Base-by-base conservation (phyloP, 2,888 invertebrate species). In the Amphipyra berbera region DNA sequence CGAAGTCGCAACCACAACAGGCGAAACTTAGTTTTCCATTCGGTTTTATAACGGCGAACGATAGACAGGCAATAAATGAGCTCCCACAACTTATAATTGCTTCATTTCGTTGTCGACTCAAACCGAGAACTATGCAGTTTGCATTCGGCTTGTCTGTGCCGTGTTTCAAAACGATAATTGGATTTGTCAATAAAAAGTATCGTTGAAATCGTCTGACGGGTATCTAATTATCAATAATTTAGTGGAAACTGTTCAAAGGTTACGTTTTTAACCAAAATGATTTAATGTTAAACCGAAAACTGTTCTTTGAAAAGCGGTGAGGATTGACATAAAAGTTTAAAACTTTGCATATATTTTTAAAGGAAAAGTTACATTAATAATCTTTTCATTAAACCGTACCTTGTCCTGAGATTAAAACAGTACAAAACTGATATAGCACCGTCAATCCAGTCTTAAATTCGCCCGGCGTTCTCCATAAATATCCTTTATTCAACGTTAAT, bases 41-140 rank as follows among this genome's bases (percentile, higher is more conserved):
- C 85, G 82, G 88, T 93, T 92, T 91, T 93, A 92, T 90, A 89
- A 90, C 89, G 84, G 85, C 84, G 81, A 87, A 86, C 92, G 91
- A 94, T 93, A 93, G 93, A 91, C 92, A 90, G 86, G 91, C 90
- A 90, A 94, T 94, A 93, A 93, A 93, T 91, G 92, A 91, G 88
- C 86, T 89, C 88, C 88, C 87, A 64, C 85, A 94, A 94, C 93
- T 94, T 94, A 92, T 94, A 94, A 94, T 94, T 94, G 94, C 93
- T 93, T 93, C 90, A 93, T 94, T 94, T 90, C 89, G 89, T 88
- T 88, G 88, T 88, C 85, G 79, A 68, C 82, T 68, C 70, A 70
- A 75, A 67, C 68, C 82, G 80, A 82, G 79, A 86, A 83, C 84
- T 83, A 81, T 85, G 85, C 83, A 79, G 63, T 85, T 87, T 85